Percentiles rank a stretch among this genome's conserved stretches.
These are phyloP conservation scores for Vulpes lagopus DNA, from an alignment of 2,113 vertebrate species.

Conservation along the genomic window DNA sequence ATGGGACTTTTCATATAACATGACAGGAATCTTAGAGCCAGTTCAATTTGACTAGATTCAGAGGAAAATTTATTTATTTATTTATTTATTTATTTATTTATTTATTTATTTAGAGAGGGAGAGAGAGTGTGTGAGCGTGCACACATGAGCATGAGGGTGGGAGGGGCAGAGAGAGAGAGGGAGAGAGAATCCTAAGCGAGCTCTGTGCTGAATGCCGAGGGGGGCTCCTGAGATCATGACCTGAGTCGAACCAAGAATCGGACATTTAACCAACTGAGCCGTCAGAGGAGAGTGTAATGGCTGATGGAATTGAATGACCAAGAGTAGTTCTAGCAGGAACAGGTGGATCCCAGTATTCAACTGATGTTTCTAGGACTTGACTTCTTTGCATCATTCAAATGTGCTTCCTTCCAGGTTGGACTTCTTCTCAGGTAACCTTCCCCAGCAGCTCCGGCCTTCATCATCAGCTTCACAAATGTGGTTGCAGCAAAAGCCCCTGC, in stretches of 20 bases:
- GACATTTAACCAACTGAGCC: neutral
- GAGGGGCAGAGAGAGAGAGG: neutral
- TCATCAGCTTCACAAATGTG: neutral
- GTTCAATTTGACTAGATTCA: neutral
- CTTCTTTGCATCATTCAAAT: neutral
- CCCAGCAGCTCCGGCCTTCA: neutral
- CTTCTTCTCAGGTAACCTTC: slow-evolving; percentile 3
- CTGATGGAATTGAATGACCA: neutral
- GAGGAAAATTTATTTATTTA: neutral
- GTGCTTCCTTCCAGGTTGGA: neutral
- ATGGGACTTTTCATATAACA: neutral
- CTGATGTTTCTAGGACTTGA: neutral
- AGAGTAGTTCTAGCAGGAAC: neutral
- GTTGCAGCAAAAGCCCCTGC: neutral
- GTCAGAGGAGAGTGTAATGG: neutral
- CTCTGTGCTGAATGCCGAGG: neutral
- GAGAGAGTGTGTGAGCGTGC: neutral
- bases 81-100: neutral
- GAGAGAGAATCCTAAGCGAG: neutral
- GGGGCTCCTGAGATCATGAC: neutral
- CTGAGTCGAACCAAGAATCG: neutral
- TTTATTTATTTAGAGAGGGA: neutral
- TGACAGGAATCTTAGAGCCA: neutral
- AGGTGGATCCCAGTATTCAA: neutral
- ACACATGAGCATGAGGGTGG: neutral